Conservation (phyloP, 2,113 vertebrate genomes). For the Eubucco bourcierii region DNA sequence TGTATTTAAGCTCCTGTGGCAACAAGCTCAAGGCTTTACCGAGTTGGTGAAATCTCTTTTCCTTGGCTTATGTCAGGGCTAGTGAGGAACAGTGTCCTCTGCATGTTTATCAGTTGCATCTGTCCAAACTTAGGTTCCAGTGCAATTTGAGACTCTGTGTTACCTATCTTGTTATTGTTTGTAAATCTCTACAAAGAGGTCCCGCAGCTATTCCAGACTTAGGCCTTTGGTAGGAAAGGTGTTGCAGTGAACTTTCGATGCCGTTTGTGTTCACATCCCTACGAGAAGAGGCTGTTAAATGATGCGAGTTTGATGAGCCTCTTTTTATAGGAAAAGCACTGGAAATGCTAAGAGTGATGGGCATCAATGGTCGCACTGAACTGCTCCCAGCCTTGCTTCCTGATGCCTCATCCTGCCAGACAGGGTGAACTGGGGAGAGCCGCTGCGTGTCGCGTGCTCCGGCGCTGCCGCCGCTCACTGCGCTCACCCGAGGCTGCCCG, state of each 20-base stretch:
- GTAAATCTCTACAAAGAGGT: not conserved
- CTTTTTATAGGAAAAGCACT: not conserved
- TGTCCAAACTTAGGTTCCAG: not conserved
- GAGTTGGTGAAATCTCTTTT: not conserved
- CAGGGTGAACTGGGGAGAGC: not conserved
- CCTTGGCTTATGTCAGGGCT: not conserved
- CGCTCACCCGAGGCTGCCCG: not conserved
- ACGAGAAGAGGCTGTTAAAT: not conserved
- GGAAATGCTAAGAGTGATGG: not conserved
- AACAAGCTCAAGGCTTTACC: too few relatives aligned
- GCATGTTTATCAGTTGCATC: fast-evolving
- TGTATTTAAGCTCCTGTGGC: fast-evolving
- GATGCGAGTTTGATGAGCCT: not conserved
- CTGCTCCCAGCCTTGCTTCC: not conserved
- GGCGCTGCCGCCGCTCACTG: not conserved
- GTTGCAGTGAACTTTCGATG: not conserved
- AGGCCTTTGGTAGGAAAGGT: not conserved
- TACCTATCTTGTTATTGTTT: not conserved
- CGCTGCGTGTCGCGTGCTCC: not conserved
- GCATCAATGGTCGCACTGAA: too few relatives aligned
- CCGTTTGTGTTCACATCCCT: not conserved
- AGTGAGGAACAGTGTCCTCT: not conserved
- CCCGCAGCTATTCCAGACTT: not conserved
- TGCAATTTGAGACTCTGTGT: fast-evolving
- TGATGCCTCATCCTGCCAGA: not conserved